These are phyloP conservation scores for Stomatorhinus ivindoensis DNA, from an alignment of 2,113 vertebrate genomes.

Conservation along the genomic window DNA sequence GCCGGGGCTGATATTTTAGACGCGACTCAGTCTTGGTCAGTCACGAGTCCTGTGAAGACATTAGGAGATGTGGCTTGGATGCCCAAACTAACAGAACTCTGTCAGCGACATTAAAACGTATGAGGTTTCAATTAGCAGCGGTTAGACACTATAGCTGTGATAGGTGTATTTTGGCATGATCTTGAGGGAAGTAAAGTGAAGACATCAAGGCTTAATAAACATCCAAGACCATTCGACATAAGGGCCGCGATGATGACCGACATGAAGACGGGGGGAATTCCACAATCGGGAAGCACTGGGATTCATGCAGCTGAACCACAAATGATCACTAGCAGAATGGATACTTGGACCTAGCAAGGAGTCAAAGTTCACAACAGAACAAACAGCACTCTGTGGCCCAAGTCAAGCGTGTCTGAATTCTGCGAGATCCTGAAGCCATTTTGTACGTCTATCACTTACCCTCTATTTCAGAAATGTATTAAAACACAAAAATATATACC, in stretches of 20 bases:
- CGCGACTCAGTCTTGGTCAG: background rate
- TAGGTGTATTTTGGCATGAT: background rate
- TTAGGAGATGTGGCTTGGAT: background rate
- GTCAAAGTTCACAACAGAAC: background rate
- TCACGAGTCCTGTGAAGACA: too few species aligned
- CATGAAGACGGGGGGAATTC: background rate
- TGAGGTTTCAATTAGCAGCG: background rate
- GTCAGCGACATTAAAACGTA: background rate
- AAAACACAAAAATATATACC: background rate
- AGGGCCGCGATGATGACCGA: background rate
- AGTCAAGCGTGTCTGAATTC: background rate
- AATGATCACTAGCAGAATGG: background rate
- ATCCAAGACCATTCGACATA: background rate
- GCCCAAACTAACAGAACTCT: background rate
- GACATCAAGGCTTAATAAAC: background rate
- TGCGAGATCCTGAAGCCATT: background rate
- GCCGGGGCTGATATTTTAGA: background rate
- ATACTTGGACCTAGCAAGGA: background rate
- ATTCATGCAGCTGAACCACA: background rate
- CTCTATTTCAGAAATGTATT: background rate
- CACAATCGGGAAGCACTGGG: background rate
- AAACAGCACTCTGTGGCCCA: background rate
- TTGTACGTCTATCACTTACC: background rate
- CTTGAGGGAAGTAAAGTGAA: background rate
- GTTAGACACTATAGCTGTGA: background rate